phyloP scores from a whole-genome alignment of 2,888 invertebrate species.

The Alitta virens region DNA sequence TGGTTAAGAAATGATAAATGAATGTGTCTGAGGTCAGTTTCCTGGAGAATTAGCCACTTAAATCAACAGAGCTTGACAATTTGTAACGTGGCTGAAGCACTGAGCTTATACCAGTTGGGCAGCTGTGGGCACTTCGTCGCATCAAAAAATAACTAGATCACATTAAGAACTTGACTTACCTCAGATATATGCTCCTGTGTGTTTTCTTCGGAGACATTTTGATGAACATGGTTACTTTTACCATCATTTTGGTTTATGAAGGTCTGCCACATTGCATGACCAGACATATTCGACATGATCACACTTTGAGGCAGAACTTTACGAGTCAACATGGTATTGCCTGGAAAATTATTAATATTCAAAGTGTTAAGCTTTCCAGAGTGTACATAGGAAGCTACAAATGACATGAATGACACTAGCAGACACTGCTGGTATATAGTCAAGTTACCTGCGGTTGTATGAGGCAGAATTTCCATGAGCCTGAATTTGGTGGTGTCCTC shows the following conservation, averaged over 20 bases:
- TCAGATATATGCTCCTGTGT: too few species aligned
- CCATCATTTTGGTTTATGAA: constrained; percentile 41
- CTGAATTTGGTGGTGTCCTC: constrained; percentile 27
- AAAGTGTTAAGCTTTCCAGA: neutral
- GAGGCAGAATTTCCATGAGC: constrained; percentile 28
- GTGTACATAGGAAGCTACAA: neutral
- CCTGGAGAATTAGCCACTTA: too few species aligned
- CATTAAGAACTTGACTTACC: too few species aligned
- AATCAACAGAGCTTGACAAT: too few species aligned
- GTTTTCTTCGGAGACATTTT: neutral
- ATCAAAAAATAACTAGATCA: too few species aligned
- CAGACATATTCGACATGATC: constrained; percentile 47
- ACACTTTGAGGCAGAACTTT: constrained; percentile 24
- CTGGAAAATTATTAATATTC: constrained; percentile 23
- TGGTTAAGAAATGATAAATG: too few species aligned
- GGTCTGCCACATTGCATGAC: constrained; percentile 50
- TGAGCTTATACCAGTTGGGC: too few species aligned
- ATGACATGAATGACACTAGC: neutral
- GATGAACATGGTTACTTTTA: neutral
- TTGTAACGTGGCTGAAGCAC: too few species aligned
- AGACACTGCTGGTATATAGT: neutral
- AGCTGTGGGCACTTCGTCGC: too few species aligned
- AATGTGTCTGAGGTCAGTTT: too few species aligned
- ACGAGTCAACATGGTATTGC: constrained; percentile 35
- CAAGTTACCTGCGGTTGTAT: constrained; percentile 18